A percentile compares a stretch with the other conserved stretches of the same genome.
These are phyloP conservation scores for Erebia aethiops DNA, from an alignment of 2,888 invertebrate species.

Conservation along the genomic window DNA sequence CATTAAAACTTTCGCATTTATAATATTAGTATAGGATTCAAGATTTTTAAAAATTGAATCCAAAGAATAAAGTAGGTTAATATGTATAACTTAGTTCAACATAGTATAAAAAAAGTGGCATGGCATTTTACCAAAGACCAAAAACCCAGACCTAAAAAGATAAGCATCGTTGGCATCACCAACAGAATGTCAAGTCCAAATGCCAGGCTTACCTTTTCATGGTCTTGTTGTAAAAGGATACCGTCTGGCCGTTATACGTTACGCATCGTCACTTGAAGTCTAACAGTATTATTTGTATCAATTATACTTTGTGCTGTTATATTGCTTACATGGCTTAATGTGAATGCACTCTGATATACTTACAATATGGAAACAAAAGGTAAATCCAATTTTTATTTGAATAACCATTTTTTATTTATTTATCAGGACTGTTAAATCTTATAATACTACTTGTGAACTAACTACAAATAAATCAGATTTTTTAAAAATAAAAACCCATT, in stretches of 20 bases:
- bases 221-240: conserved; percentile 32
- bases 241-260: conserved; percentile 29
- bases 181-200: conserved; percentile 35
- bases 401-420: no score
- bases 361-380: not conserved
- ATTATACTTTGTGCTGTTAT: conserved; percentile 3
- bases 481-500: no score
- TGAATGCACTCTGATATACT: not conserved
- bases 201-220: conserved; percentile 26
- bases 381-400: not conserved
- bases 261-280: conserved; percentile 34
- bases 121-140: conserved; percentile 12
- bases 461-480: no score
- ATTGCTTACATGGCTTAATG: not conserved
- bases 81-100: not conserved
- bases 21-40: no score
- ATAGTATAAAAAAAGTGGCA: not conserved
- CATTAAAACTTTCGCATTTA: no score
- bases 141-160: conserved; percentile 25
- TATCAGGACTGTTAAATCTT: no score
- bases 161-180: conserved; percentile 27
- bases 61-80: not conserved
- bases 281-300: conserved; percentile 29
- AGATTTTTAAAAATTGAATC: no score
- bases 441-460: no score